phyloP scores from a whole-genome alignment of 2,113 vertebrate genomes.

The Podiceps cristatus region DNA sequence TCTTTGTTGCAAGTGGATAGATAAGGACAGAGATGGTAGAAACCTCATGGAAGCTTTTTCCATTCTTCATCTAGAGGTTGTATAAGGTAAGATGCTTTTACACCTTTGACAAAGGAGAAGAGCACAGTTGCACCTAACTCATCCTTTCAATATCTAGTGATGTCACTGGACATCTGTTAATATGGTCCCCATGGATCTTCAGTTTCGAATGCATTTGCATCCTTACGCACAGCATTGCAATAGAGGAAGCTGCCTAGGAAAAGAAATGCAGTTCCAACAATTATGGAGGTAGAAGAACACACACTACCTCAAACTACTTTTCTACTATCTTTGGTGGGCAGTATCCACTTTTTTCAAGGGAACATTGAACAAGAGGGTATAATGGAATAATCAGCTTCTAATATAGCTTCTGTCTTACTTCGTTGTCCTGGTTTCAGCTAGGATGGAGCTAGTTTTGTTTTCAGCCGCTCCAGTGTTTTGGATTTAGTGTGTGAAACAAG shows the following conservation, averaged over 20 bases:
- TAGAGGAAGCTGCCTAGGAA: background rate
- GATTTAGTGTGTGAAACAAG: too few relatives aligned
- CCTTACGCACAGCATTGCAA: background rate
- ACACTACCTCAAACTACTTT: background rate
- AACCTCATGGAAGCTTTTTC: background rate
- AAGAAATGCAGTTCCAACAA: background rate
- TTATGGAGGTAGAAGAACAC: background rate
- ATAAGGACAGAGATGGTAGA: background rate
- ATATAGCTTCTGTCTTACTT: background rate
- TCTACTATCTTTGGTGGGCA: background rate
- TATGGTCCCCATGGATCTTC: fast-evolving
- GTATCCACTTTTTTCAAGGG: background rate
- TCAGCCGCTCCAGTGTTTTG: too few relatives aligned
- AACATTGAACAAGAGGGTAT: background rate
- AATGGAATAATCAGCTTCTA: background rate
- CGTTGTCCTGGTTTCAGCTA: too few relatives aligned
- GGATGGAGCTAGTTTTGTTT: too few relatives aligned
- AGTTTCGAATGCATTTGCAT: background rate
- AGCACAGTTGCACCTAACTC: background rate
- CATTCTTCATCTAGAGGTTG: background rate
- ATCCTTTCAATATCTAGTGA: background rate
- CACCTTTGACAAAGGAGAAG: background rate
- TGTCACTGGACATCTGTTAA: background rate
- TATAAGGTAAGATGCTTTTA: background rate
- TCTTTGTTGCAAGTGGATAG: background rate